Base-by-base conservation (phyloP, 2,113 vertebrate genomes). In the Chiloscyllium plagiosum region DNA sequence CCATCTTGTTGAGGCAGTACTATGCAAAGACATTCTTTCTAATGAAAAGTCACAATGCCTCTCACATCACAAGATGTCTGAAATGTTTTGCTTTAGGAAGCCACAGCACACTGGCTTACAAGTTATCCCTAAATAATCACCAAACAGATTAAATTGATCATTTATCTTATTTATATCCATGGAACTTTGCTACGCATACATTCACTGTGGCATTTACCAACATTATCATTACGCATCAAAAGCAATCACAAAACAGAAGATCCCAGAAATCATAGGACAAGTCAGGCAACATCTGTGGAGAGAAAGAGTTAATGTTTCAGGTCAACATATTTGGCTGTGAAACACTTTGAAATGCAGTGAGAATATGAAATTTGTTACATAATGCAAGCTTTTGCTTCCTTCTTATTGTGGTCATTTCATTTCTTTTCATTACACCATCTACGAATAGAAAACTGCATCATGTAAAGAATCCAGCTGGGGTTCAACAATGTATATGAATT, bases 331-430 rank as follows among this genome's bases (percentile, higher is more conserved):
- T 83, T 83, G 37, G 80, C 19, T 83, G 80, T 83, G 37, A 83
- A 83, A 17, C 37, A 22, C 80, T 83, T 47, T 83, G n/a, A 33
- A n/a, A 37, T 80, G 76, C 33, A 12, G 12, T 0, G 17, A 17
- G 15, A 19, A 22, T 37, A 83, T 47, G 80, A 47, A 47, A 83
- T 37, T 17, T 7, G 80, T 3, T 83, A 47, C 42, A 42, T 66
- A 93, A 68, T 37, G 61, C 19, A 93, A 66, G n/a, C 33, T 37
- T 37, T 65, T 20, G 42, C n/a, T 83, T 42, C 8, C 24, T 76
- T 76, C 65, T 90, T 90, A 13, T 17, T 29, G 66, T 66, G n/a
- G n/a, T 56, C 87, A 65, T 93, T 93, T 93, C 89, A 93, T 66
- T 22, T 33, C 3, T 37, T 66, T 66, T 42, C 5, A 61, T 61